phyloP scores from a whole-genome alignment of 2,113 vertebrate species.

The Actinemys pallida region DNA sequence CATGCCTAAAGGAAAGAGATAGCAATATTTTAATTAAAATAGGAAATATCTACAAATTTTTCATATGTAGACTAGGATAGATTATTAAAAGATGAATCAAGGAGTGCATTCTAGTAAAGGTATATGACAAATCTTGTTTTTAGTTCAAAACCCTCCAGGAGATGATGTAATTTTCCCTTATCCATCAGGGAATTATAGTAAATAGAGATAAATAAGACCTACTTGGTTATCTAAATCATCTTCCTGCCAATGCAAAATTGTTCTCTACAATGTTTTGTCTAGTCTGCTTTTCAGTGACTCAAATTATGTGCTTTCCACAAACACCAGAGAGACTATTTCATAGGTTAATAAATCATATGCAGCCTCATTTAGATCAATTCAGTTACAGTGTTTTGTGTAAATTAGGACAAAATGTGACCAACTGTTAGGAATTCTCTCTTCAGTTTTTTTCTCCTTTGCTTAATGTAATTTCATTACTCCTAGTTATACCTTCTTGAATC shows the following conservation, averaged over 20 bases:
- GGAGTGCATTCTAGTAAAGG: background rate
- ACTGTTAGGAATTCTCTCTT: background rate
- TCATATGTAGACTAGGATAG: background rate
- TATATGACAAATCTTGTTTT: background rate
- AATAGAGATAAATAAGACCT: background rate
- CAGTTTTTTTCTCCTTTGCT: background rate
- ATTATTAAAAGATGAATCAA: background rate
- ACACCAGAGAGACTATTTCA: background rate
- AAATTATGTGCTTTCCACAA: background rate
- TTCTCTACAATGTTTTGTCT: background rate
- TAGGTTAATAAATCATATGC: background rate
- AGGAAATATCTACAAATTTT: background rate
- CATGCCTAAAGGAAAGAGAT: background rate
- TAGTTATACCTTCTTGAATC: background rate
- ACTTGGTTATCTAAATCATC: background rate
- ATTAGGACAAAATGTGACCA: background rate
- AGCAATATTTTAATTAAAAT: background rate
- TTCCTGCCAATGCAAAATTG: background rate
- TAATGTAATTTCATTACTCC: background rate
- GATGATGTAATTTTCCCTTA: background rate
- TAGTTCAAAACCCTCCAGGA: background rate
- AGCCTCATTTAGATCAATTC: background rate
- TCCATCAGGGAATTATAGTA: background rate
- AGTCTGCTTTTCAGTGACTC: background rate
- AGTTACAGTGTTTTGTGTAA: background rate